Percentiles rank a stretch among this genome's conserved stretches.
Conservation (phyloP, 2,797 vertebrate genomes). For the Lindbergichthys nudifrons region DNA sequence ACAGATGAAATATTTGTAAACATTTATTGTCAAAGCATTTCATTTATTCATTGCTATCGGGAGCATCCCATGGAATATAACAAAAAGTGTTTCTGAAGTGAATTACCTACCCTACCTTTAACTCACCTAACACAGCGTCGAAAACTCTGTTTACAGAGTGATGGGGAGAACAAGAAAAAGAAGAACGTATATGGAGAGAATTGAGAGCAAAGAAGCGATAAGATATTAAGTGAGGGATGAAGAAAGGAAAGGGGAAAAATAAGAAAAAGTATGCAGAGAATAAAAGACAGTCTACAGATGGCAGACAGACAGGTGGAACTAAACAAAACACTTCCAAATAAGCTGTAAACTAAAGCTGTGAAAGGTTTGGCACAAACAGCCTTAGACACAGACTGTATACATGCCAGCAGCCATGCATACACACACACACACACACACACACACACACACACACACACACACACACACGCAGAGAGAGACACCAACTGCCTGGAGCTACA, state of each 20-base stretch:
- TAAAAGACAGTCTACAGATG: background rate
- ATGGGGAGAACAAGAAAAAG: background rate
- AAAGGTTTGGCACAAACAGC: conserved; percentile 55
- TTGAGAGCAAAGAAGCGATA: conserved; percentile 5
- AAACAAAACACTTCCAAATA: conserved; percentile 59
- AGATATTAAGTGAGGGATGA: conserved; percentile 13
- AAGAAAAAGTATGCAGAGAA: conserved; percentile 11
- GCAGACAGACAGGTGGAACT: conserved; percentile 36
- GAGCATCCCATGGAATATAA: too few species aligned
- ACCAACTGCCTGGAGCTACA: conserved; percentile 52
- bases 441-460: conserved; percentile 21
- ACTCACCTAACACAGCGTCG: conserved; percentile 30
- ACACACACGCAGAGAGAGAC: conserved; percentile 29
- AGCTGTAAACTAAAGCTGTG: conserved; percentile 57
- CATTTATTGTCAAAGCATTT: too few species aligned
- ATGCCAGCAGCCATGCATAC: conserved; percentile 20
- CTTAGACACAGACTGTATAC: conserved; percentile 38
- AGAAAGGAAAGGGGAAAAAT: background rate
- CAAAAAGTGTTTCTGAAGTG: too few species aligned
- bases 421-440: background rate
- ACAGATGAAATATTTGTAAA: too few species aligned
- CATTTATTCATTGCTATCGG: too few species aligned
- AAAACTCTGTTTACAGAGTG: conserved; percentile 25
- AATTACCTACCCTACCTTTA: too few species aligned
- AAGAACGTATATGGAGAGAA: conserved; percentile 10